Evolutionary conservation across 64 coral and sea anemone genomes (phyloP).

Genomic region (Astreopora myriophthalma): DNA sequence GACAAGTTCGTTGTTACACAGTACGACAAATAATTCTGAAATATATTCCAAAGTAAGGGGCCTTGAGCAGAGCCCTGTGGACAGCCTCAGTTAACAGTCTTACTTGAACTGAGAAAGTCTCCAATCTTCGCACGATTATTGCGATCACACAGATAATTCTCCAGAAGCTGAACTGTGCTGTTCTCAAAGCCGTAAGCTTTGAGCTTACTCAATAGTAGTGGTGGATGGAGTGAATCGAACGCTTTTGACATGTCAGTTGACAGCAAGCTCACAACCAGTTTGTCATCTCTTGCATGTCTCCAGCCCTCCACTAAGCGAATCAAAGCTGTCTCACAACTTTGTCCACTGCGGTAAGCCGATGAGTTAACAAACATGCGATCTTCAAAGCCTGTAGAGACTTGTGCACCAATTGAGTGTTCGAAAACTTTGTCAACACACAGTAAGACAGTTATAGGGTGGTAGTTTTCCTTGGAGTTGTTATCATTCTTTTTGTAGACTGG

Average conservation of each 20-base stretch:
- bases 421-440: too few species aligned
- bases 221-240: too few species aligned
- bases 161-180: too few species aligned
- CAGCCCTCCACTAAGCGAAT: not conserved
- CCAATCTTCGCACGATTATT: not conserved
- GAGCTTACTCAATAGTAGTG: too few species aligned
- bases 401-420: too few species aligned
- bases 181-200: too few species aligned
- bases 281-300: not conserved
- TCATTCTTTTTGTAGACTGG: too few species aligned
- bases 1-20: not conserved
- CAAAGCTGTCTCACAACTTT: not conserved
- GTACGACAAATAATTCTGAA: not conserved
- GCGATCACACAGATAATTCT: too few species aligned
- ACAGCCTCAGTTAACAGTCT: not conserved
- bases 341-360: conserved; percentile 11
- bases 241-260: conserved; percentile 1
- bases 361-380: not conserved
- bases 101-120: not conserved
- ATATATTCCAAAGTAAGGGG: not conserved
- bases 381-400: too few species aligned
- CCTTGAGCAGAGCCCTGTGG: not conserved
- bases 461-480: too few species aligned
- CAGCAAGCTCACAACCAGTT: not conserved
- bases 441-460: too few species aligned